Base-by-base conservation (phyloP, 2,113 vertebrate species). In the Lathamus discolor region DNA sequence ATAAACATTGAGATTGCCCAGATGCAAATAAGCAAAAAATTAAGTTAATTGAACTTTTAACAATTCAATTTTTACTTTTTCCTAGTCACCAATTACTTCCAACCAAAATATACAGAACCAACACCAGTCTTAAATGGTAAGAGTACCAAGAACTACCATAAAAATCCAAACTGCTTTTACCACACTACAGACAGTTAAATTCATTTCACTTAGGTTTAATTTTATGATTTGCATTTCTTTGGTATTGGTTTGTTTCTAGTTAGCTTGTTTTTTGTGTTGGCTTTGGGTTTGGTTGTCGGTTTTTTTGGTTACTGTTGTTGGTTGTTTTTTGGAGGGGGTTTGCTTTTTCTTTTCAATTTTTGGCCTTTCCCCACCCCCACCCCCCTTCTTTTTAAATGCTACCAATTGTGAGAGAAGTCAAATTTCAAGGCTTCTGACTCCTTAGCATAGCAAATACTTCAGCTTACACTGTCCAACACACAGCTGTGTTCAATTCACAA, bases 191-290 rank as follows among this genome's bases (percentile, higher is more conserved):
- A 27, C 8, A 67, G 11, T 7, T 35, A 35, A 52, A 31, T 62
- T 35, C 7, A 61, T 25, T 92, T 49, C 24, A 10, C 24, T 52
- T 75, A 24, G 7, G 52, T 0, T 41, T 13, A 44, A 72, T 6
- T 70, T 46, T 10, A 11, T 2, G 44, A 18, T 9, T 64, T 70
- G 35, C 11, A 59, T 13, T 1, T 69, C 61, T 64, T 20, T n/a
- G 7, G 12, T 33, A 11, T 0, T 28, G 10, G 43, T 83, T n/a
- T 35, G 4, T 9, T 57, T 57, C 13, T 57, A 14, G 8, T 0
- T 37, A 8, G n/a, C 80, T 59, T 59, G 33, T 3, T 15, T 23
- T 59, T 59, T 59, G 33, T 35, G 57, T 59, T 59, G 33, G 33
- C 57, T 70, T 63, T 39, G 8, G 10, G 10, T 4, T 31, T 31